phyloP scores from a whole-genome alignment of 2,797 vertebrate species.

The Halcyon smyrnensis region DNA sequence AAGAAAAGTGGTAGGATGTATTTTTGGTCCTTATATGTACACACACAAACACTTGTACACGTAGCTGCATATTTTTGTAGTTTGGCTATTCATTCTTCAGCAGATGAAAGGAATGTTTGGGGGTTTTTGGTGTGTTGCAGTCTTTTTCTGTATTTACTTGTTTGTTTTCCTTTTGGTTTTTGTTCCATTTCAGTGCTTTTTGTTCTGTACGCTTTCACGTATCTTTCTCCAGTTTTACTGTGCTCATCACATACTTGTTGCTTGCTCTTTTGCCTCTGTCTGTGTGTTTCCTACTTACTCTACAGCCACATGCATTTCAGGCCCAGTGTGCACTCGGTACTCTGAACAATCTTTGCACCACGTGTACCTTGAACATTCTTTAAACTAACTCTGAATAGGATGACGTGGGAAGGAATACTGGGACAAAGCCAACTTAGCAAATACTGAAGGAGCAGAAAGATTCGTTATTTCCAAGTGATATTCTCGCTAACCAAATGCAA shows the following conservation, averaged over 20 bases:
- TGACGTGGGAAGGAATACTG: neutral
- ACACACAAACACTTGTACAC: neutral
- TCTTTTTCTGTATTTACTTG: neutral
- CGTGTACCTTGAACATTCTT: neutral
- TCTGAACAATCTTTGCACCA: neutral
- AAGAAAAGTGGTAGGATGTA: neutral
- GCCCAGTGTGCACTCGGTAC: neutral
- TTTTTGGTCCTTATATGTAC: neutral
- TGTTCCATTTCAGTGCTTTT: neutral
- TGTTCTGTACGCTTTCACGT: neutral
- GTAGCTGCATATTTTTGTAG: neutral
- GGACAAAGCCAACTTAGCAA: slow-evolving; percentile 7
- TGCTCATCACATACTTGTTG: neutral
- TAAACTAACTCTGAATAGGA: neutral
- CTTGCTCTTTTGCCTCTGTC: neutral
- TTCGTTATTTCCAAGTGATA: neutral
- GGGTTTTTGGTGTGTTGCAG: neutral
- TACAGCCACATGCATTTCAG: neutral
- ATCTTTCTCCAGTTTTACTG: neutral
- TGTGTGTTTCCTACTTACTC: neutral
- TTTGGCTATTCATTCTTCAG: neutral
- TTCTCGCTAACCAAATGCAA: neutral
- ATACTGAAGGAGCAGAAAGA: neutral
- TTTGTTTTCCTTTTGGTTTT: neutral
- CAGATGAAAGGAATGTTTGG: neutral